phyloP scores from a whole-genome alignment of 1,140 invertebrate species.

The Schlechtendalia chinensis region DNA sequence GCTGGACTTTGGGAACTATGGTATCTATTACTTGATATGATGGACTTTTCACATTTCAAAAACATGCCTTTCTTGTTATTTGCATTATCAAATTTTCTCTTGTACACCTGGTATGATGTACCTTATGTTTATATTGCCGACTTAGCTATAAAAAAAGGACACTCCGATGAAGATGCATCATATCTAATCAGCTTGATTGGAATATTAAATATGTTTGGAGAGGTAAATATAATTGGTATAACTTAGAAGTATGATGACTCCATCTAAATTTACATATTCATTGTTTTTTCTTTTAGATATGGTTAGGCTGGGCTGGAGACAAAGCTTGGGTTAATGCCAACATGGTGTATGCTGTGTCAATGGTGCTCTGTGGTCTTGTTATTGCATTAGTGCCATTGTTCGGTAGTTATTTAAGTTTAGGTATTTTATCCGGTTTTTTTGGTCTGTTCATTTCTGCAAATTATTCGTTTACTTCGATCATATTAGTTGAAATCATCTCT shows the following conservation, averaged over 20 bases:
- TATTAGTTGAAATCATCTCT: conserved; percentile 77
- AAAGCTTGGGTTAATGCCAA: conserved; percentile 79
- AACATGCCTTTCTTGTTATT: conserved; percentile 65
- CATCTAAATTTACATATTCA: not conserved
- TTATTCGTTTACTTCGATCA: conserved; percentile 84
- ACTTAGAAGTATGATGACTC: too few relatives aligned
- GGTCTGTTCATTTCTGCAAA: conserved; percentile 82
- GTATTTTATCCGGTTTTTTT: conserved; percentile 61
- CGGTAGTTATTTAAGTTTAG: conserved; percentile 46
- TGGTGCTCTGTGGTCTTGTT: conserved; percentile 69
- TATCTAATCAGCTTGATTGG: conserved; percentile 78
- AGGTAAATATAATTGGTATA: too few relatives aligned
- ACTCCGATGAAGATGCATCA: conserved; percentile 71
- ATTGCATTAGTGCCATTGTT: conserved; percentile 51
- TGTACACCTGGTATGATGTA: conserved; percentile 87
- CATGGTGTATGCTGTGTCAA: conserved; percentile 75
- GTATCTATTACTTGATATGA: conserved; percentile 70
- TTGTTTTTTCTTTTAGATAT: conserved; percentile 62
- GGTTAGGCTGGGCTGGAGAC: conserved; percentile 86
- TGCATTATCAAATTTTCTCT: conserved; percentile 76
- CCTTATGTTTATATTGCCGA: conserved; percentile 86
- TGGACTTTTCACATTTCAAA: conserved; percentile 65
- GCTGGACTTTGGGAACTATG: conserved; percentile 68
- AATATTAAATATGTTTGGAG: conserved; percentile 84
- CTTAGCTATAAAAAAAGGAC: conserved; percentile 60